Base-by-base conservation (phyloP, 2,113 vertebrate species). In the Ptychochromis oligacanthus region DNA sequence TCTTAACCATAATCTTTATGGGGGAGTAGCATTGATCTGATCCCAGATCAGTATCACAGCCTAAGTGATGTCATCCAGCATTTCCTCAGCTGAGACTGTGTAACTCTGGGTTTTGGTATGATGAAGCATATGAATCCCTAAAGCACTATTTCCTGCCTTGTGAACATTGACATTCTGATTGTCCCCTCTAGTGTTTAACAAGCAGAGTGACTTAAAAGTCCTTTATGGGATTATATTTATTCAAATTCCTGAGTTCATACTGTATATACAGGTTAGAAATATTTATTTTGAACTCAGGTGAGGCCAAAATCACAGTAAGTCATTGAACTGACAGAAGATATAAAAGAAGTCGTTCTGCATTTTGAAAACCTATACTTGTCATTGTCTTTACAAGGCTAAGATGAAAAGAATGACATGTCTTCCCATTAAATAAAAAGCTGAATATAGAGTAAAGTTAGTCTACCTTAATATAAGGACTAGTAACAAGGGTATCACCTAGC, bases 1-100 rank as follows among this genome's bases (percentile, higher is more conserved):
- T 83, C 89, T 74, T 79, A 83, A 89, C 88, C 83, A 81, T 90
- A 90, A 93, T 93, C 91, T 91, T 82, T 72, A 55, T 3, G 64
- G 64, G 58, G 88, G 80, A 84, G 93, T 79, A 86, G 84, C 57
- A 82, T 18, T 34, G 24, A 93, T 86, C 88, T 89, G 91, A 92
- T 87, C 91, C 59, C 8, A 79, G 88, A 91, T 89, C 64, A 43
- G 56, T 70, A 74, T 85, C 75, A 1, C n/a, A 31, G 38, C 17
- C 18, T 52, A 8, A 79, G 59, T 79, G 75, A 77, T 55, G 12
- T 76, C 77, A 78, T 77, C 38, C 10, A 2, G 28, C 56, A n/a
- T 38, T 38, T 77, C 54, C n/a, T 61, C n/a, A 11, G 38, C 55
- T n/a, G 4, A 75, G 15, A 54, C 72, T 43, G 22, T 24, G 38